Base-by-base conservation (phyloP, 2,888 invertebrate genomes). In the Ophion ventricosus region DNA sequence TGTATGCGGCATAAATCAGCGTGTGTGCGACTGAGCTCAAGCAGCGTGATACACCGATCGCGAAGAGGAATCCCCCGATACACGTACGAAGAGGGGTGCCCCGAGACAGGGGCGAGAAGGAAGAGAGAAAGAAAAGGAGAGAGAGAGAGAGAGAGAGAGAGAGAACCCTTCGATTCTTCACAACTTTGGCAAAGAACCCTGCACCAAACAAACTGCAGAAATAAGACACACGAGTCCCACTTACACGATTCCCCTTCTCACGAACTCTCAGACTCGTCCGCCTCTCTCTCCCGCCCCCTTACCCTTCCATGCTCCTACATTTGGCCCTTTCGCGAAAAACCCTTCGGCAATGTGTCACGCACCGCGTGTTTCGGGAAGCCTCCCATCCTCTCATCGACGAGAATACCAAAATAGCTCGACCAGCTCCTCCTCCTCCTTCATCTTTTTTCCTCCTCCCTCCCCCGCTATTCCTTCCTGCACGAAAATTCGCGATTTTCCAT, bases 1-100 rank as follows among this genome's bases (percentile, higher is more conserved):
- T 89, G 80, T 86, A 87, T 87, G 81, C 87, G 88, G 89, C 88
- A 92, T 93, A 93, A 93, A 93, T 93, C 93, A 93, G 91, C 91
- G 89, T 57, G 82, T 91, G 92, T 91, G 92, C 91, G 80, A 80
- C 54, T 76, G 84, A 79, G 79, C 92, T 92, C 91, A 90, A 92
- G 90, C 92, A 91, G 92, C 91, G 91, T 91, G 92, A 92, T 92
- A 92, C 91, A 78, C 79, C 82, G 88, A 89, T 86, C 49, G 49
- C 49, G 75, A 74, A 84, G 82, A 83, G 78, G 78, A 83, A 89
- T 88, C 88, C 88, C 86, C 90, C 88, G 91, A 91, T 91, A 92
- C 91, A 90, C 88, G 85, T 35, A 59, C 26, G 43, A 54, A 72
- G 72, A 59, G 73, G 76, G 49, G 64, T 76, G 72, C 63, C 57